Evolutionary conservation across 2,888 invertebrate species (phyloP), one percentile per base, ranked within the genome.

Genomic region (Cataglyphis albicans): DNA sequence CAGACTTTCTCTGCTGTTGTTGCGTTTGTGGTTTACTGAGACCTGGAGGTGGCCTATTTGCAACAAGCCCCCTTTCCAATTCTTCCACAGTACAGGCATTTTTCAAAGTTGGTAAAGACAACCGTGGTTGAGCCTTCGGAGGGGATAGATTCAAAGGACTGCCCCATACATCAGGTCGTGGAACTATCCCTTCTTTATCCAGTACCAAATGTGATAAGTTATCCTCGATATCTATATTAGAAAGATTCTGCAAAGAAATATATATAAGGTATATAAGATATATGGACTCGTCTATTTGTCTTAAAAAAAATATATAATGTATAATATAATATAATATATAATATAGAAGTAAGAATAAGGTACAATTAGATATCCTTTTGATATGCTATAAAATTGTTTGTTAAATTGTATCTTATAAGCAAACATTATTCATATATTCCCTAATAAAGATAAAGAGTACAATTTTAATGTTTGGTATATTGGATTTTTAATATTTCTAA

Each of bases 21-120:
- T 93, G 94, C 57, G 89, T 85, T 57, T 88, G 91, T 90, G 88
- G 82, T 88, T 90, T 92, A 57, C 81, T 86, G 81, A 93, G 86
- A 91, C 95, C 89, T 44, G 92, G 91, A 41, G 92, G 92, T 21
- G 95, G 95, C 81, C 95, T 94, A 67, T 95, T 95, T 87, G 96
- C 96, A 0, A 97, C 95, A 78, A 97, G 94, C 89, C 96, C 96
- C 61, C 97, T 95, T 92, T 97, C 97, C 91, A 97, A 89, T 93
- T 97, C 97, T 91, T 97, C 97, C 10, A 97, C 97, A 0, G 97
- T 97, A 93, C 97, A 96, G 61, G 96, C 96, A 95, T 97, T 97
- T 92, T 96, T 96, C 75, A 96, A 93, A 12, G 90, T 83, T 65
- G 90, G 86, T 38, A 84, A 67, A 41, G 84, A 65, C 81, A 91